A percentile compares a stretch with the other conserved stretches of the same genome.
Conservation (phyloP, 2,113 vertebrate genomes). For the Mionectes macconnelli region DNA sequence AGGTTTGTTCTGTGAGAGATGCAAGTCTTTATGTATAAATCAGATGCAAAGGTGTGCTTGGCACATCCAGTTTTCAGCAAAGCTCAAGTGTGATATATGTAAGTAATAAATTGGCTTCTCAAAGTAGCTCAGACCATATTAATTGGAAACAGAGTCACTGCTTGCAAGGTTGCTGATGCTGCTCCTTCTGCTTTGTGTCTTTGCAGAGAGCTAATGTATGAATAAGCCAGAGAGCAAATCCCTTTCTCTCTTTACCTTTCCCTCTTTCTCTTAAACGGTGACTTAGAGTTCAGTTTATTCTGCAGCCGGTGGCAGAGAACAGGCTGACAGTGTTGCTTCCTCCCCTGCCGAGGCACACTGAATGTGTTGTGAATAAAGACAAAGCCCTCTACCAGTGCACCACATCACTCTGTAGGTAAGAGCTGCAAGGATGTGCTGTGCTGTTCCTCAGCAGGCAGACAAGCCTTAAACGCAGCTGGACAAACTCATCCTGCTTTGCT, state of each 20-base stretch:
- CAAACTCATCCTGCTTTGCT: not conserved
- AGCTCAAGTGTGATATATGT: constrained; percentile 48
- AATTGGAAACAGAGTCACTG: constrained; percentile 60
- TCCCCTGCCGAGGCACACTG: constrained; percentile 71
- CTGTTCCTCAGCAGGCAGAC: constrained; percentile 49
- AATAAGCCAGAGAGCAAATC: constrained; percentile 57
- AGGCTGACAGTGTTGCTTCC: constrained; percentile 65
- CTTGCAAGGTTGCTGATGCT: constrained; percentile 67
- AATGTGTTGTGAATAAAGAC: constrained; percentile 79
- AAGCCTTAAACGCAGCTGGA: not conserved
- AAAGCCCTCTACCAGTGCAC: constrained; percentile 68
- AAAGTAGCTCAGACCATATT: constrained; percentile 68
- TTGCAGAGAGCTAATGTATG: constrained; percentile 62
- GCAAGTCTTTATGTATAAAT: constrained; percentile 60
- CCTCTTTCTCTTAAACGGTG: constrained; percentile 19
- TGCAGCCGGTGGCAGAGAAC: constrained; percentile 61
- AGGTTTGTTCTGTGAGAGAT: constrained; percentile 57
- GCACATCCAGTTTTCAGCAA: constrained; percentile 62
- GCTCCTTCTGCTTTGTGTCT: constrained; percentile 70
- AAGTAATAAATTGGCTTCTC: constrained; percentile 68
- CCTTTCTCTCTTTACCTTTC: constrained; percentile 21
- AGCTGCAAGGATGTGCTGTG: constrained; percentile 66
- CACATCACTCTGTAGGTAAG: constrained; percentile 53
- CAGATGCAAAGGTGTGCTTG: constrained; percentile 61
- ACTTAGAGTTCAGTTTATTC: constrained; percentile 66